Base-by-base conservation (phyloP, 2,797 vertebrate species). In the Urosaurus nigricauda region DNA sequence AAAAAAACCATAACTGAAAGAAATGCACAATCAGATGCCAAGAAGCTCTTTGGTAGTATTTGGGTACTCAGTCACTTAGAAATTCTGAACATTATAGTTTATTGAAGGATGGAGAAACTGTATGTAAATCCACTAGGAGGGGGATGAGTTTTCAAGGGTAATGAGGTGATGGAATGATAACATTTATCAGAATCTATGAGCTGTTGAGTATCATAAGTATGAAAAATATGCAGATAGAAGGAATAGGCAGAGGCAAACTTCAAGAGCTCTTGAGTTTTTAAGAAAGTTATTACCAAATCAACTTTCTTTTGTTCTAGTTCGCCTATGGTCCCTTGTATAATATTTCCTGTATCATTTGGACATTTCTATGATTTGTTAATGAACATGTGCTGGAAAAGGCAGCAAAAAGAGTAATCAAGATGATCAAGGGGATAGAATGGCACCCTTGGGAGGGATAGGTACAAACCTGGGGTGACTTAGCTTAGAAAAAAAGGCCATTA, bases 81-180 rank as follows among this genome's bases (percentile, higher is more conserved):
- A 92, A 88, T 92, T 83, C 75, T 37, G 84, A 93, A 90, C 92
- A 93, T 91, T 90, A 89, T 89, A 87, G 89, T 90, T 90, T 73
- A 87, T 53, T 89, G 77, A 13, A 83, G 86, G 68, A 90, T 87
- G 87, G 40, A 87, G 68, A 93, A 93, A 86, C 79, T 88, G 7
- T 40, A 26, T 83, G 63, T 88, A 87, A 91, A 90, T 92, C 35
- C 86, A 83, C 90, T 93, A 91, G 83, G 56, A 88, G 47, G 65
- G 91, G 89, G 65, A 80, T 63, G 32, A 87, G 13, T 87, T 94
- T 83, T 92, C 89, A 94, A 94, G 87, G 91, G 65, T 84, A 93
- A 89, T 11, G 3, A 89, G 63, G 12, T 88, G 40, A 70, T 75
- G 43, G 91, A 94, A 88, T 8, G 58, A 73, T 79, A 84, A 84